Percentiles rank a stretch among this genome's conserved stretches.
Conservation (phyloP, 2,888 invertebrate genomes). For the Invenusta paracnida region DNA sequence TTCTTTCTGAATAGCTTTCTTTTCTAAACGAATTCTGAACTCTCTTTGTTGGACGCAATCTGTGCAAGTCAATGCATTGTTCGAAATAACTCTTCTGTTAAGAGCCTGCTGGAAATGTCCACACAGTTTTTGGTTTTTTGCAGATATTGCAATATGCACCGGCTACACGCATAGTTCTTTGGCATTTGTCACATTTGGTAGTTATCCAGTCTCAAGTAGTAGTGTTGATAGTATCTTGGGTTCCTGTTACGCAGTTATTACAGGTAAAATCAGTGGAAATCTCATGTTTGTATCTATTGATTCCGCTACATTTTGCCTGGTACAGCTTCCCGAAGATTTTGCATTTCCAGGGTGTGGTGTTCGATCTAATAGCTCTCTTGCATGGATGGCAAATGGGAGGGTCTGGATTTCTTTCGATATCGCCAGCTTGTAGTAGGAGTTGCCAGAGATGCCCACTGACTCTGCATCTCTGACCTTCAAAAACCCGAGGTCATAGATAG, state of each 20-base stretch:
- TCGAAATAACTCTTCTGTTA: background rate
- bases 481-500: background rate
- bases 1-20: background rate
- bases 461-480: background rate
- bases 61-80: constrained; percentile 14
- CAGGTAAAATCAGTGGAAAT: background rate
- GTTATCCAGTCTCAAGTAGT: background rate
- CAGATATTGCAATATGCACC: background rate
- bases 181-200: background rate
- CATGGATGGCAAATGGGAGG: background rate
- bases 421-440: background rate
- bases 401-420: background rate
- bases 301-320: background rate
- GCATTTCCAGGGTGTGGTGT: background rate
- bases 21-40: background rate
- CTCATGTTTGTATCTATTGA: background rate
- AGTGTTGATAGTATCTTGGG: background rate
- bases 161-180: background rate
- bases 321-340: background rate
- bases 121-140: background rate
- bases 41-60: background rate
- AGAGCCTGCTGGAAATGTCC: background rate
- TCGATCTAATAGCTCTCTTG: background rate
- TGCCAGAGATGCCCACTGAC: background rate
- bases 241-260: background rate